Base-by-base conservation (phyloP, 2,797 vertebrate genomes). In the Alauda arvensis region DNA sequence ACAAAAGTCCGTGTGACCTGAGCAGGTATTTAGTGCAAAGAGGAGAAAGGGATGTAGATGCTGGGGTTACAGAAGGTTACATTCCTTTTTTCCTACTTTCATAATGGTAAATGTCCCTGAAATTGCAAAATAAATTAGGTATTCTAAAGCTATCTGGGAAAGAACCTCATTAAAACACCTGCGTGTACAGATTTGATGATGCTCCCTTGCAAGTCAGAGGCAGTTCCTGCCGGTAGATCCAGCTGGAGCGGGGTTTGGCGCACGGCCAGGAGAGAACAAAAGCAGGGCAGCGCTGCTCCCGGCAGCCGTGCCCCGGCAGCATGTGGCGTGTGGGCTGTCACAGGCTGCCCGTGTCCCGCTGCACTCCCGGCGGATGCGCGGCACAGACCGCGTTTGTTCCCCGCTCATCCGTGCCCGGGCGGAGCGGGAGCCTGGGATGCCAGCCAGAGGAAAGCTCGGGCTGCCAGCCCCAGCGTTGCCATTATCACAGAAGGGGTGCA, bases 401-500 rank as follows among this genome's bases (percentile, higher is more conserved):
- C 59, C 62, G 4, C 5, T 65, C 72, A 28, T 19, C 62, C 66
- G 1, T 55, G 62, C 24, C 60, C 83, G 74, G 45, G 61, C 55
- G 42, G 33, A 86, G 62, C 1, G 43, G 57, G 61, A 93, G 57
- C n/a, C 65, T 77, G 89, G 89, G 89, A 68, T 45, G 69, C 4
- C 4, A 60, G 79, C 72, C 85, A 94, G 69, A 19, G 8, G 31
- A 67, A 60, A 31, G 8, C 18, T 24, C 60, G 28, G 39, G 81
- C 77, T 93, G 81, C 61, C 61, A 70, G 53, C 34, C 13, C 14
- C 4, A 1, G 13, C 9, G 67, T 46, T 84, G 75, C 29, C 65
- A 33, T 86, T 59, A 14, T 71, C 78, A 61, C 59, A 42, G 89
- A 52, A 52, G 55, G 61, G 34, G 12, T 28, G 83, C 39, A 14